Conservation (phyloP, 2,797 vertebrate genomes). For the Hippopotamyrus pictus region DNA sequence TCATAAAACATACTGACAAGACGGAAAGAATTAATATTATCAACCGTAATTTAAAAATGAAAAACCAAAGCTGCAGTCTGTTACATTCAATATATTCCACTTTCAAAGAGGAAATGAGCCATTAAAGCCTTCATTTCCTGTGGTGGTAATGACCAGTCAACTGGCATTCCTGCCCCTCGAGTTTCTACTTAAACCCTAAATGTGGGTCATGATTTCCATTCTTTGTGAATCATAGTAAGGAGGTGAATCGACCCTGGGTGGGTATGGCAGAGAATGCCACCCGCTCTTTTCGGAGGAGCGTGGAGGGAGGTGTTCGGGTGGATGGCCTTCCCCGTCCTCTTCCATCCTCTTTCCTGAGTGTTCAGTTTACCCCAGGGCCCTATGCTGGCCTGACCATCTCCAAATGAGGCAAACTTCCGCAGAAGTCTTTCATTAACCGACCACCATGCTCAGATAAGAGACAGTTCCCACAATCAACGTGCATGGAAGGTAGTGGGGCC, state of each 20-base stretch:
- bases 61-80: neutral
- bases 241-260: constrained; percentile 6
- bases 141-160: neutral
- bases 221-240: constrained; percentile 5
- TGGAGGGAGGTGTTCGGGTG: neutral
- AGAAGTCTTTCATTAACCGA: constrained; percentile 77
- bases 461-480: constrained; percentile 60
- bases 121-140: neutral
- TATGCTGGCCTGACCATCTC: constrained; percentile 34
- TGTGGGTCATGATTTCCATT: neutral
- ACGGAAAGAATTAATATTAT: neutral
- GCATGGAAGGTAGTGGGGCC: constrained; percentile 39
- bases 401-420: constrained; percentile 53
- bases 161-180: neutral
- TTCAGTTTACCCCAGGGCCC: neutral
- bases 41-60: neutral
- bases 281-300: constrained; percentile 52
- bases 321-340: neutral
- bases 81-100: neutral
- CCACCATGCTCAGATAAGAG: constrained; percentile 64
- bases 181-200: neutral
- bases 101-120: too few species aligned
- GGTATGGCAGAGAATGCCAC: constrained; percentile 50
- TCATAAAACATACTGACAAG: neutral
- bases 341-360: neutral